These are phyloP conservation scores for Melipona beecheii DNA, from an alignment of 2,888 invertebrate genomes.

Conservation along the genomic window DNA sequence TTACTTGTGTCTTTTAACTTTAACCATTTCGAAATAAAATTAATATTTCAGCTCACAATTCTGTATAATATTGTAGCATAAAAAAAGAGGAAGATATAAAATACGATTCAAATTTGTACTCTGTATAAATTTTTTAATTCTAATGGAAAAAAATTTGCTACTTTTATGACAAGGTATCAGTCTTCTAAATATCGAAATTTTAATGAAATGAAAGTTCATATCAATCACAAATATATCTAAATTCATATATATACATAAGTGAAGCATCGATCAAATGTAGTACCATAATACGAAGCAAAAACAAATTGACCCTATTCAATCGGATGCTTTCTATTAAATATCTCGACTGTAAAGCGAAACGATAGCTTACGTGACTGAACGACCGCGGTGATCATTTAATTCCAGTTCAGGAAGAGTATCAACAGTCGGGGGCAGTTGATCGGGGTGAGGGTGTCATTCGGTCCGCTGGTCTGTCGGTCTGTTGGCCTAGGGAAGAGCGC, in stretches of 20 bases:
- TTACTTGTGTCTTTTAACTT: too few species aligned
- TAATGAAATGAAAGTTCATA: not conserved
- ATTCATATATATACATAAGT: too few species aligned
- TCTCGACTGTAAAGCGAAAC: constrained; percentile 1
- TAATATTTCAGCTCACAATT: too few species aligned
- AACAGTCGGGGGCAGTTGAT: constrained; percentile 65
- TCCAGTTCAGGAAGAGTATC: constrained; percentile 64
- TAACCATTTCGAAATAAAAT: too few species aligned
- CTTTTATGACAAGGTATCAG: too few species aligned
- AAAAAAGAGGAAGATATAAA: too few species aligned
- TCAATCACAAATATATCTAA: not conserved
- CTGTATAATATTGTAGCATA: too few species aligned
- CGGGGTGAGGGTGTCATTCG: constrained; percentile 72
- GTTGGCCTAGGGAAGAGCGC: constrained; percentile 70
- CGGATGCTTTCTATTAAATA: constrained; percentile 15
- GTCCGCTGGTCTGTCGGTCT: constrained; percentile 71
- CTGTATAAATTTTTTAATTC: too few species aligned
- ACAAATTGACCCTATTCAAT: not conserved
- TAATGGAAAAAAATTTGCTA: too few species aligned
- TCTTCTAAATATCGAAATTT: too few species aligned
- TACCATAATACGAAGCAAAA: not conserved
- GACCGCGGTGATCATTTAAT: constrained; percentile 65
- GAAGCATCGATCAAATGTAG: not conserved
- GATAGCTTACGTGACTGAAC: constrained; percentile 59
- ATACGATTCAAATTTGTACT: too few species aligned